Base-by-base conservation (phyloP, 2,797 vertebrate genomes). In the Pseudochirops cupreus region DNA sequence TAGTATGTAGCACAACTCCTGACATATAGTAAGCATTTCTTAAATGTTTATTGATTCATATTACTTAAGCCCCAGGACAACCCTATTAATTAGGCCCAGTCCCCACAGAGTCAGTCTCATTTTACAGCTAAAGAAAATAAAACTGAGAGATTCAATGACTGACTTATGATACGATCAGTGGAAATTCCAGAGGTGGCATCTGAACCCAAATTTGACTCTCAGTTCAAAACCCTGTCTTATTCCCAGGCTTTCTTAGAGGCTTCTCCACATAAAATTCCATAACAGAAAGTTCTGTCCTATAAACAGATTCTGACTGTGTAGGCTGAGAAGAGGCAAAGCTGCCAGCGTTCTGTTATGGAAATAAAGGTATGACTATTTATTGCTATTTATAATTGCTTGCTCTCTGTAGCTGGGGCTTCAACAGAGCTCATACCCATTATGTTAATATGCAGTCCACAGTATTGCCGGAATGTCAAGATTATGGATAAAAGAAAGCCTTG, bases 311-410 rank as follows among this genome's bases (percentile, higher is more conserved):
- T 90, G 33, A 0, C 62, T 96, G 74, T n/a, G 46, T 1, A 57
- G 89, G 10, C 26, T 95, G 58, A 58, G 62, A 6, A 1, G 53
- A 54, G 93, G 95, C 5, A 92, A 90, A 93, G 0, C 18, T 96
- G 50, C 91, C 96, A 92, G 46, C 5, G 67, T 89, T 56, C 56
- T 92, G 18, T 92, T 95, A 96, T 58, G 52, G 54, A 97, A 97
- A 56, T 46, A 97, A 94, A 96, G 89, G 91, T 59, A 94, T 94
- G 18, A 54, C 18, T 91, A 90, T 97, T 92, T 62, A 74, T 2
- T 2, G 0, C n/a, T 62, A 91, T 96, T 94, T 94, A 52, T 55
- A 92, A 95, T 93, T 96, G 9, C 9, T 67, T 54, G 1, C 7
- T 5, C 3, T 90, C 87, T 58, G 33, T 92, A 91, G 93, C 91